phyloP scores from a whole-genome alignment of 2,888 invertebrate species.

The Luperina testacea region DNA sequence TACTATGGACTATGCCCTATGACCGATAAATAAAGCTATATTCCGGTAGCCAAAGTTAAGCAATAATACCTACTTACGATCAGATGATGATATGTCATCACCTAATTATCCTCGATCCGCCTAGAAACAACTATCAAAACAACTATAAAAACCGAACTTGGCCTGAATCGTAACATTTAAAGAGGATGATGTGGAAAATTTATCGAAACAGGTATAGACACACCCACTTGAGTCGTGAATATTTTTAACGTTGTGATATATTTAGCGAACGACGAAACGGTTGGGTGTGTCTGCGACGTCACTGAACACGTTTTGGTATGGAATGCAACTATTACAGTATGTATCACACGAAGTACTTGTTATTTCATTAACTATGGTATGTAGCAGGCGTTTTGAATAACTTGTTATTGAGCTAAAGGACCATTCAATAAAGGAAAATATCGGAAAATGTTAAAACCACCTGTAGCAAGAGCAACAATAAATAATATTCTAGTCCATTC shows the following conservation, averaged over 20 bases:
- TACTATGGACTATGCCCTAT: not conserved
- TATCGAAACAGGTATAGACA: conserved; percentile 50
- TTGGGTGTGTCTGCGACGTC: conserved; percentile 52
- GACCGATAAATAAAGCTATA: not conserved
- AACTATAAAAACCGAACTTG: conserved; percentile 27
- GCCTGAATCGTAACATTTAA: conserved; percentile 48
- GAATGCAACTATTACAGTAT: not conserved
- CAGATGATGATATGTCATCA: conserved; percentile 9
- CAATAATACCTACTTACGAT: not conserved
- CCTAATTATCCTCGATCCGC: conserved; percentile 34
- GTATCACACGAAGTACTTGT: not conserved
- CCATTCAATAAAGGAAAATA: too few species aligned
- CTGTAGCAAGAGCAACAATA: not conserved
- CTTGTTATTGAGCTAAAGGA: not conserved
- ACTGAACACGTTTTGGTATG: not conserved
- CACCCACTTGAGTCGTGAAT: conserved; percentile 31
- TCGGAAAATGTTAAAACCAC: too few species aligned
- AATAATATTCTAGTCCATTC: not conserved
- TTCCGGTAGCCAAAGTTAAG: not conserved
- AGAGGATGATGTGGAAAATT: conserved; percentile 30
- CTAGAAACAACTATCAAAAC: conserved; percentile 34
- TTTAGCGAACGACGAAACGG: conserved; percentile 3
- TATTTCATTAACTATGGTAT: not conserved
- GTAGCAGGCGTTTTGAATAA: not conserved
- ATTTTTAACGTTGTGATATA: conserved; percentile 16